Base-by-base conservation (phyloP, 2,113 vertebrate species). In the Archilochus colubris region DNA sequence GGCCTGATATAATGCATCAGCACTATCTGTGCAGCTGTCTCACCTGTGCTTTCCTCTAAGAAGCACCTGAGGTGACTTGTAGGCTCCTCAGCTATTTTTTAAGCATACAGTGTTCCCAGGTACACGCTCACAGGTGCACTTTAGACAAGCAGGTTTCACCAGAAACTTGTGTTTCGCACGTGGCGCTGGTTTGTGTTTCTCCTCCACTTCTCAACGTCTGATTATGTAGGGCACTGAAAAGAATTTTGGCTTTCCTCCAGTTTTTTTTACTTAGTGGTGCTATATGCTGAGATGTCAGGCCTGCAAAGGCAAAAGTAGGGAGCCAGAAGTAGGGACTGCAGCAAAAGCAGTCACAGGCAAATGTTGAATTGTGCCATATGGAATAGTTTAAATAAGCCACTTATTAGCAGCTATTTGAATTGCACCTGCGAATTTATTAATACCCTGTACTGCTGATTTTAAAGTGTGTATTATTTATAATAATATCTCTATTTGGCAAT, bases 251-350 rank as follows among this genome's bases (percentile, higher is more conserved):
- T 11, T 24, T 77, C 6, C 3, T 55, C 33, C 33, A 8, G 12
- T 17, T 12, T 20, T 10, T 36, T 23, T 5, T 25, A 48, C 20
- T 12, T 17, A 2, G 25, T 8, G 20, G 1, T 5, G 5, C 10
- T 36, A 2, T 16, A 15, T 28, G 46, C 3, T 1, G 46, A 44
- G 23, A 7, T 43, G 8, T 28, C 43, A 80, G n/a, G 31, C 25
- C 30, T 24, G 14, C 10, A 63, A 24, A 74, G 8, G 13, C 30
- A 4, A 40, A 63, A 51, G 24, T 30, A 55, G 30, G 44, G 31
- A 61, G 14, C 28, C 20, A 19, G 0, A 38, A 38, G 36, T 38
- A 38, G 36, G 36, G 36, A 38, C 36, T 48, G 43, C 50, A 38
- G 68, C 50, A 48, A 43, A 62, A 69, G 25, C 2, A 36, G 10